A percentile compares a stretch with the other conserved stretches of the same genome.
Evolutionary conservation across 2,888 invertebrate genomes (phyloP).

Genomic region (Cephus sareptanus): DNA sequence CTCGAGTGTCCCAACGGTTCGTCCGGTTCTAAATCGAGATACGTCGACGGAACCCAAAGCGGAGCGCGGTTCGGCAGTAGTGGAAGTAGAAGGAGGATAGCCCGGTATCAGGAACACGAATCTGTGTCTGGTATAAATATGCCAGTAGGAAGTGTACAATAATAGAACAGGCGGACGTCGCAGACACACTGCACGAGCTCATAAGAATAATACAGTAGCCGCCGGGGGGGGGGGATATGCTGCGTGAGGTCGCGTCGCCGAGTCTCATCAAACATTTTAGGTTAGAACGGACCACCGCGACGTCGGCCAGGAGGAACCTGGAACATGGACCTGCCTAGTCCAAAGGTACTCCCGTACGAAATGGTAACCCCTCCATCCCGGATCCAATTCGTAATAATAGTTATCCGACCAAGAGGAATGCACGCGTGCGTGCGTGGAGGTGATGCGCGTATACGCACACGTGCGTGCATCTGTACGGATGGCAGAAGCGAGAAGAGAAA

Average conservation of each 20-base stretch:
- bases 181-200: constrained; percentile 23
- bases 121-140: constrained; percentile 48
- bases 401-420: constrained; percentile 36
- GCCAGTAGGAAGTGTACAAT: constrained; percentile 55
- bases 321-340: background rate
- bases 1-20: background rate
- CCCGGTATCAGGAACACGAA: constrained; percentile 36
- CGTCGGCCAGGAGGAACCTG: background rate
- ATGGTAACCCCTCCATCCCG: constrained; percentile 33
- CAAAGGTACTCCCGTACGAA: background rate
- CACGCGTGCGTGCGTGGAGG: constrained; percentile 22
- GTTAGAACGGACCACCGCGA: background rate
- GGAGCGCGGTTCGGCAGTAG: constrained; percentile 11
- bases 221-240: constrained; percentile 12
- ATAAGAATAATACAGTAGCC: constrained; percentile 12
- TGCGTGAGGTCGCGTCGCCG: constrained; percentile 17
- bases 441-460: constrained; percentile 14
- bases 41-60: constrained; percentile 23
- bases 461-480: constrained; percentile 19
- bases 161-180: constrained; percentile 46
- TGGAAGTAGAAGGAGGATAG: constrained; percentile 24
- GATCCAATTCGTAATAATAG: constrained; percentile 51
- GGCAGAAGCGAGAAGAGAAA: constrained; percentile 16
- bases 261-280: background rate
- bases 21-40: constrained; percentile 28